A percentile compares a stretch with the other conserved stretches of the same genome.
These are phyloP conservation scores for Chloropsis hardwickii DNA, from an alignment of 2,113 vertebrate genomes.

Conservation along the genomic window DNA sequence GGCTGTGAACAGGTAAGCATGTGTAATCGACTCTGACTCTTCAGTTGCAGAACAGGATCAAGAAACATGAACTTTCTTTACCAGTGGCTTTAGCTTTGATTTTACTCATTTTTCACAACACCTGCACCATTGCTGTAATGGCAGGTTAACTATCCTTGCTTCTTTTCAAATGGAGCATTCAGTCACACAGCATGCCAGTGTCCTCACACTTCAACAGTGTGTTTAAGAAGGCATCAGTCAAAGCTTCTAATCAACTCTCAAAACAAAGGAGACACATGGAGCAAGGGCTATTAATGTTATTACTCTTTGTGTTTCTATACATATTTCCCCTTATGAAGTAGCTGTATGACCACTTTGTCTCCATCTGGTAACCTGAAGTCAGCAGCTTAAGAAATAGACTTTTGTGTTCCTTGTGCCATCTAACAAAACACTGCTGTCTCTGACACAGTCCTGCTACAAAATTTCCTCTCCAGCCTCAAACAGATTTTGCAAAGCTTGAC, in stretches of 20 bases:
- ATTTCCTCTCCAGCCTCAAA: neutral
- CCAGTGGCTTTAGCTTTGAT: neutral
- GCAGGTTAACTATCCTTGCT: neutral
- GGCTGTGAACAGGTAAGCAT: neutral
- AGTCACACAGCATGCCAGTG: neutral
- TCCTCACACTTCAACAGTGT: neutral
- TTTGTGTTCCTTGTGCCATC: neutral
- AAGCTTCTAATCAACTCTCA: neutral
- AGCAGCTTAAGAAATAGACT: neutral
- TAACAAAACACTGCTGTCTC: neutral
- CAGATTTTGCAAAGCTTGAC: neutral
- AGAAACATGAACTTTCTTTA: neutral
- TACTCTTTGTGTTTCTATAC: neutral
- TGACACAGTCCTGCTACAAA: neutral
- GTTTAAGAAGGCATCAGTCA: neutral
- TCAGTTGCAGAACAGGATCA: accelerated
- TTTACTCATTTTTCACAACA: neutral
- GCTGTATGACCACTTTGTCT: neutral
- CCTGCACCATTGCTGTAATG: neutral
- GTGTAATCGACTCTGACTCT: neutral
- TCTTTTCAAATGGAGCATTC: neutral
- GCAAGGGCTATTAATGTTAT: neutral
- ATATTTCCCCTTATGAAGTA: neutral
- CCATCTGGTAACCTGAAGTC: neutral
- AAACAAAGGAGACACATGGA: neutral